Conservation (phyloP, 2,797 vertebrate genomes). For the Clarias pachynema region DNA sequence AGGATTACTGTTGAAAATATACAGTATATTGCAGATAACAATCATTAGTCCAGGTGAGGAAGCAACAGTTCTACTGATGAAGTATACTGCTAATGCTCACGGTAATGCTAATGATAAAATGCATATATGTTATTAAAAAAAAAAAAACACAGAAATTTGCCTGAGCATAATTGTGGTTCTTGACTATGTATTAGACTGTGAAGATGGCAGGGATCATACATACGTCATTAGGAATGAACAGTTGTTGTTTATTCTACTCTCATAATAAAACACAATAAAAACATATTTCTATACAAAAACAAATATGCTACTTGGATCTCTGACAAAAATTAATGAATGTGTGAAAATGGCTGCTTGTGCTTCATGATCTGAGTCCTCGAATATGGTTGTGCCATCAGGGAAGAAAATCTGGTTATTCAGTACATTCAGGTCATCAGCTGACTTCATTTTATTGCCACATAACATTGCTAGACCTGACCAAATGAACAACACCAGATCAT, state of each 20-base stretch:
- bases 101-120: background rate
- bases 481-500: no score
- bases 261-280: background rate
- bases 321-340: background rate
- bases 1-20: background rate
- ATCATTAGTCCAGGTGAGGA: background rate
- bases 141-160: background rate
- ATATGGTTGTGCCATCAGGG: no score
- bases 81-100: background rate
- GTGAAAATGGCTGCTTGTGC: background rate
- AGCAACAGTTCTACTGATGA: background rate
- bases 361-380: no score
- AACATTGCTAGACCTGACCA: no score
- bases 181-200: background rate
- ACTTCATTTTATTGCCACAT: no score
- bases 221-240: background rate
- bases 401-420: no score
- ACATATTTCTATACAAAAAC: background rate
- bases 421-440: no score
- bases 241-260: background rate
- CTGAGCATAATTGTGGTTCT: background rate
- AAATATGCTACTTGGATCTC: background rate
- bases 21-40: background rate
- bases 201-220: background rate
- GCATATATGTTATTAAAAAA: background rate